phyloP scores from a whole-genome alignment of 2,888 invertebrate species.

The Gymnoscelis rufifasciata region DNA sequence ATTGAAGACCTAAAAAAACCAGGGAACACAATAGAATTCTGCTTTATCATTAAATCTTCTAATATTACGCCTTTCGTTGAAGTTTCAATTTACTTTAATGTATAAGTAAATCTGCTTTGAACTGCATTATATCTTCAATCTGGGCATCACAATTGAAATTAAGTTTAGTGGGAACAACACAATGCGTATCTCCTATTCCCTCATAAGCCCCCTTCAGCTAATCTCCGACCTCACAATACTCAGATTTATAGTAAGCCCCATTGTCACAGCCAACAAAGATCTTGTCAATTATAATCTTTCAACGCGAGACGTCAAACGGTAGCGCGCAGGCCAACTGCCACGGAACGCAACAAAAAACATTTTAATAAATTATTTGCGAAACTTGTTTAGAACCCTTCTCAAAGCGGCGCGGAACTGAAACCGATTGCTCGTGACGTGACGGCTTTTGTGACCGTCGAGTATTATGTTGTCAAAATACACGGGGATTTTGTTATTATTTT shows the following conservation, averaged over 20 bases:
- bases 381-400: conserved; percentile 71
- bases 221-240: conserved; percentile 63
- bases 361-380: conserved; percentile 76
- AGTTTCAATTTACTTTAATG: conserved; percentile 35
- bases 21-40: conserved; percentile 7
- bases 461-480: conserved; percentile 79
- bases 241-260: conserved; percentile 63
- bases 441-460: conserved; percentile 73
- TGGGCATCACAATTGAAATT: conserved; percentile 51
- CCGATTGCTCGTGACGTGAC: conserved; percentile 76
- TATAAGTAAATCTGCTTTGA: conserved; percentile 33
- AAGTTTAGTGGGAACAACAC: conserved; percentile 57
- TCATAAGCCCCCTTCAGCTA: conserved; percentile 56
- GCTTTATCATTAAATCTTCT: conserved; percentile 19
- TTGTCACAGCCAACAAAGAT: conserved; percentile 74
- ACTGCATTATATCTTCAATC: conserved; percentile 50
- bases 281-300: conserved; percentile 77
- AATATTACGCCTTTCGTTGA: conserved; percentile 37
- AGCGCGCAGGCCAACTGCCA: conserved; percentile 61
- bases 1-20: too few species aligned
- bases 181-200: conserved; percentile 55
- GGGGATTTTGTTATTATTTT: conserved; percentile 78
- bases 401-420: conserved; percentile 72
- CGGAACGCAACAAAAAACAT: conserved; percentile 48
- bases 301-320: conserved; percentile 72